These are phyloP conservation scores for Malurus elegans DNA, from an alignment of 2,113 vertebrate genomes.

Conservation along the genomic window DNA sequence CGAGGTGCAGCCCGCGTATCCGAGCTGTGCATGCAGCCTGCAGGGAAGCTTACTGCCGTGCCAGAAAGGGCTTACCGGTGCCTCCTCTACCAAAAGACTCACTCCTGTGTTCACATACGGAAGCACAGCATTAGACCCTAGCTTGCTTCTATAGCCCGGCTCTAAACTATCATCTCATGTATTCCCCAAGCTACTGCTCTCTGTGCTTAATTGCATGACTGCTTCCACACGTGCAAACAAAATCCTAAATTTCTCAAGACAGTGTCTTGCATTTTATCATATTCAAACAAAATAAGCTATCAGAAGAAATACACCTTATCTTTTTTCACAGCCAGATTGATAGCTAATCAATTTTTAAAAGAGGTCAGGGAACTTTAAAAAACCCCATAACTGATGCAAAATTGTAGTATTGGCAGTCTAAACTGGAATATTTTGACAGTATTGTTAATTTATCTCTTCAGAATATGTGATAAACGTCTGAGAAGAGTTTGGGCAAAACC, in stretches of 20 bases:
- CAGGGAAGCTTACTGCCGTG: rapidly evolving
- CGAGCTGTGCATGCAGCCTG: rapidly evolving
- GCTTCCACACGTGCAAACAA: rapidly evolving
- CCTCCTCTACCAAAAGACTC: too few species aligned
- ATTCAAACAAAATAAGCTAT: neutral
- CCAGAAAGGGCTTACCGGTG: rapidly evolving
- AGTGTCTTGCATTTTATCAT: rapidly evolving
- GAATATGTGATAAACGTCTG: neutral
- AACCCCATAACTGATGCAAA: neutral
- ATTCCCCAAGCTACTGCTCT: neutral
- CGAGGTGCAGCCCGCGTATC: neutral
- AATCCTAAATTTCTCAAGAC: neutral
- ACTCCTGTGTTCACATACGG: rapidly evolving
- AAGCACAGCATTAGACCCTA: rapidly evolving
- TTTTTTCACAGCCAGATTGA: too few species aligned
- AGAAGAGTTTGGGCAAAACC: neutral
- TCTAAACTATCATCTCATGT: rapidly evolving
- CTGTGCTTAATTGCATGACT: rapidly evolving
- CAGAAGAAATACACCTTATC: neutral
- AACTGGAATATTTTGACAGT: neutral
- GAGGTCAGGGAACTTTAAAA: neutral
- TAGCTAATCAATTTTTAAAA: neutral
- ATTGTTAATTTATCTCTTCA: neutral
- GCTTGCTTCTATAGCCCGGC: rapidly evolving
- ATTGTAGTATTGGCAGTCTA: too few species aligned